Conservation (phyloP, 2,113 vertebrate genomes). For the Lonchura striata region DNA sequence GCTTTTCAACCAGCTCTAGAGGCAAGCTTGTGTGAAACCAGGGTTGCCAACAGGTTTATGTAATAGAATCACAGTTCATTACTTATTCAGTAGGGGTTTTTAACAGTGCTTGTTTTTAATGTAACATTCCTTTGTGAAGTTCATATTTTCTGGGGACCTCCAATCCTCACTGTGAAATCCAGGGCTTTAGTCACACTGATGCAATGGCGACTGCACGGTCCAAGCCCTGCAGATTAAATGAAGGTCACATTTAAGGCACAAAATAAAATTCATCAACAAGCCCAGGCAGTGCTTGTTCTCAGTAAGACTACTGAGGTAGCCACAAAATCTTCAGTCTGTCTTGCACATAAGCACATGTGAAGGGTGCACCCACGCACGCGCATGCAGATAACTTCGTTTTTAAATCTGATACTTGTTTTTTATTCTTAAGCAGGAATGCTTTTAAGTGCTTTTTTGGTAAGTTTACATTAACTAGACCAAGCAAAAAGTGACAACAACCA, state of each 20-base stretch:
- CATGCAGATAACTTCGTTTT: neutral
- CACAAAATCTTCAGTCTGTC: neutral
- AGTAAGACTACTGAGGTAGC: neutral
- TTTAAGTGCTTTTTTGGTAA: slow-evolving; percentile 37
- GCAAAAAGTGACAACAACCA: neutral
- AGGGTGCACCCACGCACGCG: neutral
- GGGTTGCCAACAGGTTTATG: slow-evolving; percentile 6
- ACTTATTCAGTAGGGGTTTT: neutral
- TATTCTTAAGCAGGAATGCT: neutral
- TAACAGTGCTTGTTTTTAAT: neutral
- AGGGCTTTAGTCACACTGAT: neutral
- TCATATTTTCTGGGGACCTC: neutral
- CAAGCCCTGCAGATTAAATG: neutral
- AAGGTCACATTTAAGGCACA: neutral
- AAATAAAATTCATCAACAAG: neutral
- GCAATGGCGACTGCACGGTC: neutral
- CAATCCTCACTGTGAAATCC: slow-evolving; percentile 15
- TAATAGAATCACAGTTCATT: neutral
- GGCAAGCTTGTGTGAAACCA: neutral
- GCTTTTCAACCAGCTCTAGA: neutral
- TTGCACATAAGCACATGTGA: neutral
- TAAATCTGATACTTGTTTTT: slow-evolving; percentile 6
- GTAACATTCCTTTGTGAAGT: slow-evolving; percentile 14
- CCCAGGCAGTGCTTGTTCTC: neutral
- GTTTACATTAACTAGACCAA: slow-evolving; percentile 13